Base-by-base conservation (phyloP, 2,888 invertebrate genomes). In the Disparrhopalites patrizii region DNA sequence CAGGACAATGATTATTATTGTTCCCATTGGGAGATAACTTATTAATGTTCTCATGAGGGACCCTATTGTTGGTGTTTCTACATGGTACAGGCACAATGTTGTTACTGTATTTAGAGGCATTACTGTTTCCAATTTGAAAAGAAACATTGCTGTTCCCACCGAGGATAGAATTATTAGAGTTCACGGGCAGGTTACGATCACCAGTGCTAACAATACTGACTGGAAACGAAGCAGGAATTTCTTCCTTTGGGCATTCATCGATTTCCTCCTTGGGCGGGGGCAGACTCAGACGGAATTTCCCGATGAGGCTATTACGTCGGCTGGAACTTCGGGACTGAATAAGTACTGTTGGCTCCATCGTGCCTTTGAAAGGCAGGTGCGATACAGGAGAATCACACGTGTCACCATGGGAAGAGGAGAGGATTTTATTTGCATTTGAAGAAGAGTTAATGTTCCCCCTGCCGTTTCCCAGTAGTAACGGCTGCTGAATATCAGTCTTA, bases 371-470 rank as follows among this genome's bases (percentile, higher is more conserved):
- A 33, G 60, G 43, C 0, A 50, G 33, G 33, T 60, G 60, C 8
- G 58, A 58, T 10, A 58, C 20, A 2, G 58, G 58, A 7, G 58
- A 58, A 30, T 58, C 58, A 25, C 58, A 58, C 4, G 7, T 30
- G 27, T 58, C 58, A 25, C 23, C 25, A 10, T 20, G 8, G 36
- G 36, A 36, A 15, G 36, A 36, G 36, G 36, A 36, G 15, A 36
- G 15, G 7, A 10, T 36, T 36, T 7, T 15, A 36, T 7, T 36
- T 7, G 36, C 36, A 36, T n/a, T n/a, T n/a, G n/a, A n/a, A n/a
- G n/a, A n/a, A n/a, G n/a, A n/a, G n/a, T n/a, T n/a, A n/a, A n/a
- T n/a, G n/a, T n/a, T n/a, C n/a, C n/a, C n/a, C n/a, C n/a, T n/a
- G n/a, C n/a, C n/a, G n/a, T n/a, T n/a, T n/a, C n/a, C n/a, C n/a